Conservation (phyloP, 1,140 invertebrate genomes). For the Zaprionus nigranus region DNA sequence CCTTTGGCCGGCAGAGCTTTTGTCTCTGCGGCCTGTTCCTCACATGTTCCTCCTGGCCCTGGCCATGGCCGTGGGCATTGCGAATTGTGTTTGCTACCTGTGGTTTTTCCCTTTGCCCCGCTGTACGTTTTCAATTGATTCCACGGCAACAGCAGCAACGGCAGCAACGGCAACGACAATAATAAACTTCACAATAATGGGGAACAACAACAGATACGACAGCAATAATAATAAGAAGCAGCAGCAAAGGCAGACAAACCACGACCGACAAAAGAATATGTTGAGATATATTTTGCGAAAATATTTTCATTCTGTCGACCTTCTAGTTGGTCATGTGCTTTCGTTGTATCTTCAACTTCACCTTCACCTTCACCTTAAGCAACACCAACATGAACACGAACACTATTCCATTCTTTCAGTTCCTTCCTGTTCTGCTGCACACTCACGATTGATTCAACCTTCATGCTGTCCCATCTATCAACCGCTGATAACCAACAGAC, state of each 20-base stretch:
- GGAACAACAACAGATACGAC: conserved; percentile 1
- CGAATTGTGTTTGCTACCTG: not conserved
- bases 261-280: not conserved
- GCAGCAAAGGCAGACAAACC: conserved; percentile 18
- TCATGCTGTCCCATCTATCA: conserved; percentile 1
- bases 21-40: conserved; percentile 49
- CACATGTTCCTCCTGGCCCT: conserved; percentile 6
- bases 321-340: not conserved
- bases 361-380: too few relatives aligned
- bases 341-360: not conserved
- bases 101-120: not conserved
- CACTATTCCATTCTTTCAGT: not conserved
- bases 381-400: not conserved
- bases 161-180: not conserved
- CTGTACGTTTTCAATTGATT: conserved; percentile 66
- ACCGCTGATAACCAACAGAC: not conserved
- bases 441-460: not conserved
- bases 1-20: conserved; percentile 44
- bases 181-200: conserved; percentile 1
- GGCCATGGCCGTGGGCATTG: conserved; percentile 2
- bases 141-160: conserved; percentile 31
- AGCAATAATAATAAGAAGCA: not conserved
- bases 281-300: not conserved
- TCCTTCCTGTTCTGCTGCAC: not conserved
- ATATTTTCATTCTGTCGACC: conserved; percentile 2